Percentiles rank a stretch among this genome's conserved stretches.
These are phyloP conservation scores for Oryzias woworae DNA, from an alignment of 2,113 vertebrate genomes.

Conservation along the genomic window DNA sequence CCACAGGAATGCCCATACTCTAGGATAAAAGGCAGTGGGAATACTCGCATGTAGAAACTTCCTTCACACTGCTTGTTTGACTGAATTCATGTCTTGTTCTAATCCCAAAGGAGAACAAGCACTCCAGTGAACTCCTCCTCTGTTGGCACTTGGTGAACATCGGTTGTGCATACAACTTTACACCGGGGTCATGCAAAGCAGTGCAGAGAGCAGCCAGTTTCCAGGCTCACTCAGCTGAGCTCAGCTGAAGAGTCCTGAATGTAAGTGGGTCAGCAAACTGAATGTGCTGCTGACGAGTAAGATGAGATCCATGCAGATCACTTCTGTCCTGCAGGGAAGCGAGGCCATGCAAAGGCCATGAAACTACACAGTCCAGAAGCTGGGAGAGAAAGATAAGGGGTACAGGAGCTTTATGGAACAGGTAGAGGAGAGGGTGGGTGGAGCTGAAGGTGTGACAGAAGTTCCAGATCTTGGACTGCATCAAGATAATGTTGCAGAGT, in stretches of 20 bases:
- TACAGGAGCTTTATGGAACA: conserved; percentile 10
- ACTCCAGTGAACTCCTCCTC: conserved; percentile 38
- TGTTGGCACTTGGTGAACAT: conserved; percentile 33
- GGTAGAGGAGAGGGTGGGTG: conserved; percentile 3
- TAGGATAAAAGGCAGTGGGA: conserved; percentile 29
- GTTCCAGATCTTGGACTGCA: conserved; percentile 31
- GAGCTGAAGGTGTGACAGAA: conserved; percentile 15
- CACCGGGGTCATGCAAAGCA: conserved; percentile 36
- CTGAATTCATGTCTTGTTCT: conserved; percentile 43
- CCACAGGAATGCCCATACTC: conserved; percentile 37
- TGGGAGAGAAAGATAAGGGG: conserved; percentile 31
- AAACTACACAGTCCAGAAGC: conserved; percentile 49
- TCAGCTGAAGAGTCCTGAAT: conserved; percentile 31
- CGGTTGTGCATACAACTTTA: conserved; percentile 32
- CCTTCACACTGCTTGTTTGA: conserved; percentile 23
- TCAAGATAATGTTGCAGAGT: conserved; percentile 41
- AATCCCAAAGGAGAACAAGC: conserved; percentile 52
- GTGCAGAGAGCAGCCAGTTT: conserved; percentile 14
- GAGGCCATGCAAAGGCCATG: conserved; percentile 63
- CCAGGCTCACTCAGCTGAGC: conserved; percentile 7
- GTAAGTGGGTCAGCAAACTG: conserved; percentile 51
- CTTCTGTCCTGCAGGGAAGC: conserved; percentile 31
- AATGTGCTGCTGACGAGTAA: conserved; percentile 49
- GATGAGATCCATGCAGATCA: conserved; percentile 45
- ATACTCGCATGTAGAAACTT: conserved; percentile 29